Base-by-base conservation (phyloP, 2,797 vertebrate species). In the Syngnathus rostellatus region DNA sequence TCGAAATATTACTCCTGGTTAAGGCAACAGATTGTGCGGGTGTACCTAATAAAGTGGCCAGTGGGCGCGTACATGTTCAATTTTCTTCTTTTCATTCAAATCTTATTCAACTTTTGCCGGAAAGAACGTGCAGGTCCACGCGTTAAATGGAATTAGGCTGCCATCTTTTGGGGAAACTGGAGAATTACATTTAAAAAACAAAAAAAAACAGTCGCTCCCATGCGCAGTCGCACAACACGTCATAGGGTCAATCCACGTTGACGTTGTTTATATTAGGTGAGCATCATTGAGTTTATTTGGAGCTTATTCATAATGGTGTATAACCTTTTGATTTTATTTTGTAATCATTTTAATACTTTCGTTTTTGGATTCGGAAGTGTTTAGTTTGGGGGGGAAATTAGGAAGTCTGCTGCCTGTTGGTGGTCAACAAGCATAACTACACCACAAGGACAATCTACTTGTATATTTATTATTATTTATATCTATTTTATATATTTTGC, bases 131-230 rank as follows among this genome's bases (percentile, higher is more conserved):
- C 17, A 57, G 5, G 8, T 59, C 12, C 17, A 25, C 54, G 48
- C 6, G 50, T 39, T 61, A 12, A 10, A 40, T 0, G 19, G 21
- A 50, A 54, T 31, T 59, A 76, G 43, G 12, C 77, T 83, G 77
- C 82, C 84, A 69, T 67, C 79, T 48, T 5, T 4, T 83, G 85
- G 79, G 55, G 31, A 68, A 62, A 57, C 1, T 0, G 1, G 19
- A 21, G 19, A 67, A 68, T 62, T 45, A 25, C 60, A 37, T 31
- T 16, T 5, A 6, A 55, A 25, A 25, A 55, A 55, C 31, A 2
- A 37, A 57, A 57, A 31, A 14, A 2, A 37, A 25, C 5, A 21
- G 31, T 31, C 31, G 31, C 31, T 31, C 31, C 31, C 31, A 31
- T 31, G 31, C 31, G 31, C 31, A 31, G 3, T 31, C 31, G 31